Evolutionary conservation across 1,140 invertebrate genomes (phyloP).

Genomic region (Steinernema khuongi): DNA sequence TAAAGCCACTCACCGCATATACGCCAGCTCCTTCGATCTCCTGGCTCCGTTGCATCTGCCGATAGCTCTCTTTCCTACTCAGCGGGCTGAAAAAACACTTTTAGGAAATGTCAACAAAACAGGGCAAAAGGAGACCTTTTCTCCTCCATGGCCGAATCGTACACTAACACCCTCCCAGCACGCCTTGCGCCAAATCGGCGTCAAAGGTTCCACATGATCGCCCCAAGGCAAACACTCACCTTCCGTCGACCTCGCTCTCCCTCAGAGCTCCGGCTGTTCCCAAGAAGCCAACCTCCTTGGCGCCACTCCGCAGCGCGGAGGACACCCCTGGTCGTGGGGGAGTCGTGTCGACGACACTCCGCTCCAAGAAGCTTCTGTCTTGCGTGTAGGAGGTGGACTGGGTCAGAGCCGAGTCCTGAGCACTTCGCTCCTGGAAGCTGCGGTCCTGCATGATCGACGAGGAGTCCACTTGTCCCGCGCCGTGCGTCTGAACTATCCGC

Average conservation of each 20-base stretch:
- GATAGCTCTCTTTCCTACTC: conserved; percentile 55
- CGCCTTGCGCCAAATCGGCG: neutral
- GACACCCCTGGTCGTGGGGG: conserved; percentile 24
- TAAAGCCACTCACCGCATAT: conserved; percentile 47
- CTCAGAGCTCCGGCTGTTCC: conserved; percentile 10
- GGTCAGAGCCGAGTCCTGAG: neutral
- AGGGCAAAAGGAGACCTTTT: conserved; percentile 4
- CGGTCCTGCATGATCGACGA: conserved; percentile 35
- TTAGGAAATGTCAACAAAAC: neutral
- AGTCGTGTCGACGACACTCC: conserved; percentile 22
- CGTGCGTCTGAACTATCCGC: conserved; percentile 51
- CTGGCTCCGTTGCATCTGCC: conserved; percentile 50
- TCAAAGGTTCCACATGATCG: neutral
- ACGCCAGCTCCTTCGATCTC: conserved; percentile 39
- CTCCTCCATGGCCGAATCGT: neutral
- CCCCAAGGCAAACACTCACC: neutral
- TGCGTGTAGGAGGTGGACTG: conserved; percentile 9
- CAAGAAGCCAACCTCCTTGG: neutral
- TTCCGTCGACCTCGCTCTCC: neutral
- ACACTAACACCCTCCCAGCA: neutral
- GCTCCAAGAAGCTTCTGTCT: conserved; percentile 21
- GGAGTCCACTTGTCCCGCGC: conserved; percentile 29
- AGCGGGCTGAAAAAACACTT: conserved; percentile 44
- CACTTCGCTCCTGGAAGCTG: conserved; percentile 13
- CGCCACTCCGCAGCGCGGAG: conserved; percentile 22